Percentiles rank a stretch among this genome's conserved stretches.
Evolutionary conservation across 2,888 invertebrate genomes (phyloP).

Genomic region (Cryptocheilus praepositus): DNA sequence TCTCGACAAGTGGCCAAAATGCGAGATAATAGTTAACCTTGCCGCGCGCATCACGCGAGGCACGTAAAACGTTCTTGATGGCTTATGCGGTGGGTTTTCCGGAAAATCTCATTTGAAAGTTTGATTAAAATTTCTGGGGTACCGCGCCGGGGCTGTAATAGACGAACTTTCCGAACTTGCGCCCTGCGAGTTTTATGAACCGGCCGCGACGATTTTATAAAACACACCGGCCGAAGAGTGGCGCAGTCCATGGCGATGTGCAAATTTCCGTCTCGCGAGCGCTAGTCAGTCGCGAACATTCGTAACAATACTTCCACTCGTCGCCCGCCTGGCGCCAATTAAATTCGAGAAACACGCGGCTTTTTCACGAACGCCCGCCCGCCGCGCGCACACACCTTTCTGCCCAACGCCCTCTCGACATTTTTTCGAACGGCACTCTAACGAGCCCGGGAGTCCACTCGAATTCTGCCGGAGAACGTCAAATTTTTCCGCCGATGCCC

Average conservation of each 20-base stretch:
- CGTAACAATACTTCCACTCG: conserved; percentile 3
- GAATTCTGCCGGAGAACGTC: too few species aligned
- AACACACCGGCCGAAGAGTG: conserved; percentile 9
- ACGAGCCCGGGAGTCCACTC: too few species aligned
- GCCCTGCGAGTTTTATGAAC: conserved; percentile 31
- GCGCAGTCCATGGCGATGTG: neutral
- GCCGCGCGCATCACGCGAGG: conserved; percentile 19
- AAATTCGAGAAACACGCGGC: neutral
- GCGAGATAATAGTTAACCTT: too few species aligned
- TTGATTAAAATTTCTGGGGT: conserved; percentile 56
- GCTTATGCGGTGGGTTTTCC: conserved; percentile 44
- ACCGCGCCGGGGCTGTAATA: conserved; percentile 35
- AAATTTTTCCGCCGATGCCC: too few species aligned
- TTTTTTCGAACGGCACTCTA: too few species aligned
- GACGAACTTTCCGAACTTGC: conserved; percentile 49
- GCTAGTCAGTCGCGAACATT: neutral
- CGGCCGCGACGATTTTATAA: conserved; percentile 45
- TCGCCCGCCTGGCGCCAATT: neutral
- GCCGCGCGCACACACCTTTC: too few species aligned
- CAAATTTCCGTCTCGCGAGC: neutral
- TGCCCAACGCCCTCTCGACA: too few species aligned
- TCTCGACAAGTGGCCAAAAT: neutral
- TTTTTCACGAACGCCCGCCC: too few species aligned
- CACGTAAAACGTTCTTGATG: conserved; percentile 49
- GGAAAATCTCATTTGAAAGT: conserved; percentile 57